These are phyloP conservation scores for Chelonus formosanus DNA, from an alignment of 2,888 invertebrate species.

Conservation along the genomic window DNA sequence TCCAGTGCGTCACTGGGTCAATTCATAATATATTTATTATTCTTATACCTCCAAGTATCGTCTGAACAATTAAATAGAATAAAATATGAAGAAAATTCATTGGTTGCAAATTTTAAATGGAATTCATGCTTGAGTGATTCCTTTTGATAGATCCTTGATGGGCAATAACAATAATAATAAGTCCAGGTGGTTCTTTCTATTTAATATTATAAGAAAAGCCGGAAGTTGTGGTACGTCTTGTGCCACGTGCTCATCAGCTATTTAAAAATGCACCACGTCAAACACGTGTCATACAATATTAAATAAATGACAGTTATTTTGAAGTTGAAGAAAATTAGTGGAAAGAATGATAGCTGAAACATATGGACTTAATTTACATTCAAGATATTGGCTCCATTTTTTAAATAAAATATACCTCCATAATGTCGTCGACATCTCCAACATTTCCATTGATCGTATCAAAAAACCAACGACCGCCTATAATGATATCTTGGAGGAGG, in stretches of 20 bases:
- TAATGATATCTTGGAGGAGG: conserved; percentile 38
- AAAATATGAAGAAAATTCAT: too few relatives aligned
- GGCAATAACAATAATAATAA: too few relatives aligned
- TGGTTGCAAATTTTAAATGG: too few relatives aligned
- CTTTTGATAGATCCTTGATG: not conserved
- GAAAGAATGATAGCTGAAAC: not conserved
- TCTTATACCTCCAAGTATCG: too few relatives aligned
- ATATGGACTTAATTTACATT: not conserved
- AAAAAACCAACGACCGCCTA: conserved; percentile 34
- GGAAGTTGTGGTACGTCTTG: conserved; percentile 32
- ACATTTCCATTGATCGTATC: conserved; percentile 39
- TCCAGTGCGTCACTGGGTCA: conserved; percentile 44
- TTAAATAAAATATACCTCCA: not conserved
- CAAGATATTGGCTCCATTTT: not conserved
- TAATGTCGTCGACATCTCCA: conserved; percentile 19
- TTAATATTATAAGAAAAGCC: conserved; percentile 29
- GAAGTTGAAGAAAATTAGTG: not conserved
- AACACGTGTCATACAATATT: conserved; percentile 14
- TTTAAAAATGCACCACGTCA: not conserved
- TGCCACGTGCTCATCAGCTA: not conserved
- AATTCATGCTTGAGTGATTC: too few relatives aligned
- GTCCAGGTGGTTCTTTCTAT: conserved; percentile 40
- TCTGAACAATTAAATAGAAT: too few relatives aligned
- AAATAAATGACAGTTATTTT: not conserved
- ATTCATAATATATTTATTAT: conserved; percentile 38